Evolutionary conservation across 2,888 invertebrate genomes (phyloP).

Genomic region (Diploptera punctata): DNA sequence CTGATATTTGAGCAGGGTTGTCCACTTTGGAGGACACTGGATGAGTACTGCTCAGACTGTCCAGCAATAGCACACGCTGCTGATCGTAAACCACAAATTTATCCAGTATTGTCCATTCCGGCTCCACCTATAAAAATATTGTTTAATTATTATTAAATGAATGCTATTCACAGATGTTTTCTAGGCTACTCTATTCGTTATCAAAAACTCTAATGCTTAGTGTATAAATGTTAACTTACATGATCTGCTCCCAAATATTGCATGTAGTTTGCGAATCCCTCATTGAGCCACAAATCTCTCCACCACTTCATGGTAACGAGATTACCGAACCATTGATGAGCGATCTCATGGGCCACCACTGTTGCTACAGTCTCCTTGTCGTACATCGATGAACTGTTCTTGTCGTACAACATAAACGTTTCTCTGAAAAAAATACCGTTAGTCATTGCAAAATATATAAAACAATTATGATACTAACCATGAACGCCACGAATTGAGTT

Average conservation of each 20-base stretch:
- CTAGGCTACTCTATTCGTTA: too few relatives aligned
- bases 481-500: too few relatives aligned
- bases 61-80: constrained; percentile 30
- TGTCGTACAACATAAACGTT: constrained; percentile 55
- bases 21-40: constrained; percentile 33
- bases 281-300: constrained; percentile 47
- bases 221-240: constrained; percentile 28
- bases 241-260: constrained; percentile 52
- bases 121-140: constrained; percentile 31
- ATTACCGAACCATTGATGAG: constrained; percentile 55
- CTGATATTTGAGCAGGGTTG: constrained; percentile 36
- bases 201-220: not conserved
- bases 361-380: constrained; percentile 43
- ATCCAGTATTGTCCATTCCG: constrained; percentile 34
- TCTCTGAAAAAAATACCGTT: constrained; percentile 52
- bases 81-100: constrained; percentile 35
- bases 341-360: constrained; percentile 57
- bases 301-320: constrained; percentile 46
- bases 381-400: constrained; percentile 41
- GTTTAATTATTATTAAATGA: too few relatives aligned
- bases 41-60: constrained; percentile 36
- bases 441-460: too few relatives aligned
- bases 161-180: too few relatives aligned
- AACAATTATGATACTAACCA: too few relatives aligned
- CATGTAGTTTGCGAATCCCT: constrained; percentile 57